These are phyloP conservation scores for Xestoiulus laeticollis DNA, from an alignment of 2,888 invertebrate genomes.

Conservation along the genomic window DNA sequence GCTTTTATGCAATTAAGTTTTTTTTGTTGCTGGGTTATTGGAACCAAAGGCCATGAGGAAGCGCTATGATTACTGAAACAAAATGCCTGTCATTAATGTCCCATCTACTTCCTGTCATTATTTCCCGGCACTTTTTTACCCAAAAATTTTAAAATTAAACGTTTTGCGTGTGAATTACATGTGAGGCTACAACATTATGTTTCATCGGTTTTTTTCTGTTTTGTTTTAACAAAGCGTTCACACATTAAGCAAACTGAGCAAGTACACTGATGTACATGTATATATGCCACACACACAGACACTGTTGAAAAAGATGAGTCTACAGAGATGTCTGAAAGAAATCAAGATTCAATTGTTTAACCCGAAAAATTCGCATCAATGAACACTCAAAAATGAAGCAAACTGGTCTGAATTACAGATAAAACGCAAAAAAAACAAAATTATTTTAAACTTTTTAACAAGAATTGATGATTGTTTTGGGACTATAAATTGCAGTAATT, in stretches of 20 bases:
- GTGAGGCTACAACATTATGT: not conserved
- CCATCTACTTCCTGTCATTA: conserved; percentile 26
- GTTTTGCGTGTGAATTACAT: not conserved
- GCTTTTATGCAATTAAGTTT: not conserved
- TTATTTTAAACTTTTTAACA: not conserved
- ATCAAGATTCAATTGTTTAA: not conserved
- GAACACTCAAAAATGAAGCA: too few species aligned
- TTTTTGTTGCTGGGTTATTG: not conserved
- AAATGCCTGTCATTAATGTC: conserved; percentile 26
- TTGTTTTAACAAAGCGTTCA: not conserved
- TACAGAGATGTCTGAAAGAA: not conserved
- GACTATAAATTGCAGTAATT: not conserved
- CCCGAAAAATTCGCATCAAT: not conserved
- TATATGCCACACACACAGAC: not conserved
- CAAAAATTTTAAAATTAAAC: not conserved
- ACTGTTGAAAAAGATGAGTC: not conserved
- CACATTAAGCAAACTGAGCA: not conserved
- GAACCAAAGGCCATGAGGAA: conserved; percentile 11
- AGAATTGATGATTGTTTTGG: not conserved
- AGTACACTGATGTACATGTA: not conserved
- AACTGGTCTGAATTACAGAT: too few species aligned
- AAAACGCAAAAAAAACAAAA: too few species aligned
- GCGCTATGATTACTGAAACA: conserved; percentile 20
- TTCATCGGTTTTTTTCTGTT: not conserved
- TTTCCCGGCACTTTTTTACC: not conserved